Conservation (phyloP, 2,797 vertebrate genomes). For the Clarias platycephalus region DNA sequence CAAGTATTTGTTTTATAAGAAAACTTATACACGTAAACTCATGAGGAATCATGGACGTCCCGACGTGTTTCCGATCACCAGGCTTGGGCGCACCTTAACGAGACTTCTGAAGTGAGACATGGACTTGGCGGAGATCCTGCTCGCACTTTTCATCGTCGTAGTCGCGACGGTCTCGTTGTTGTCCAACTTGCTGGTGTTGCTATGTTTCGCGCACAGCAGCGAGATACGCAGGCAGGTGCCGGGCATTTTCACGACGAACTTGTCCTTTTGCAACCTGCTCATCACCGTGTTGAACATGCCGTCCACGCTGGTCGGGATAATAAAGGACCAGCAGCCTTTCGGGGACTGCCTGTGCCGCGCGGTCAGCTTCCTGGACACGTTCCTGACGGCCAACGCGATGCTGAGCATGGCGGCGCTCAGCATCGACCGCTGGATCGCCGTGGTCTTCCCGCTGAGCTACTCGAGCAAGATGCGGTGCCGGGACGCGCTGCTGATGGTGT, state of each 20-base stretch:
- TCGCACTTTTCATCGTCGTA: conserved; percentile 79
- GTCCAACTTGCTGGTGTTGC: conserved; percentile 82
- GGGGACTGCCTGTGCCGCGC: conserved; percentile 78
- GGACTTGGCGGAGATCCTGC: conserved; percentile 80
- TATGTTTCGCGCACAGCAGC: conserved; percentile 82
- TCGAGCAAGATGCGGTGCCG: conserved; percentile 84
- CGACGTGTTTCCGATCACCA: conserved; percentile 40
- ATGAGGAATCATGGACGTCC: conserved; percentile 61
- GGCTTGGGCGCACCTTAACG: conserved; percentile 47
- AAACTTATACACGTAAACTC: conserved; percentile 37
- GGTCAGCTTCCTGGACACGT: conserved; percentile 83
- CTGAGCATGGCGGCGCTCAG: conserved; percentile 83
- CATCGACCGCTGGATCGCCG: conserved; percentile 84
- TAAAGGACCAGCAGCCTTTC: conserved; percentile 77
- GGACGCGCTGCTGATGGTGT: conserved; percentile 82
- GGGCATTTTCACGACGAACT: conserved; percentile 83
- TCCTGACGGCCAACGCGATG: conserved; percentile 81
- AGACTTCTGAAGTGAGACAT: conserved; percentile 73
- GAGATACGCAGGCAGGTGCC: conserved; percentile 84
- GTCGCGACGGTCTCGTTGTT: conserved; percentile 78
- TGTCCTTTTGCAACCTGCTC: conserved; percentile 85
- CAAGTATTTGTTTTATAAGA: conserved; percentile 20
- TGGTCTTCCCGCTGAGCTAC: conserved; percentile 83
- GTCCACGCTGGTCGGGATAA: conserved; percentile 76
- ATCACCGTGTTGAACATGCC: conserved; percentile 83